phyloP scores from a whole-genome alignment of 2,888 invertebrate genomes.

The Parnassius apollo region DNA sequence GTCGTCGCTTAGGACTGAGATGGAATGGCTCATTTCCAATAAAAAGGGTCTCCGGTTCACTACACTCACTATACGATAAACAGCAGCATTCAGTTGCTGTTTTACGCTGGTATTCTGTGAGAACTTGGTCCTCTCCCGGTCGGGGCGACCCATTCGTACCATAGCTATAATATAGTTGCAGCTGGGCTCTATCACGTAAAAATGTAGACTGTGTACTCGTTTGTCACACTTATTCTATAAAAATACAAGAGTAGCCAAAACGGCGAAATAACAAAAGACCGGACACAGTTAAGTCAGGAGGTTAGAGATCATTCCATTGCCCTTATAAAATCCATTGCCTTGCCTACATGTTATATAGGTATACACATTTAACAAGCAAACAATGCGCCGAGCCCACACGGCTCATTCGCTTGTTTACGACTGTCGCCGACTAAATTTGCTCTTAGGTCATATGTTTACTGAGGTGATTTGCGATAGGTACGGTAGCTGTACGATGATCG shows the following conservation, averaged over 20 bases:
- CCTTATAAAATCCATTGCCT: conserved; percentile 50
- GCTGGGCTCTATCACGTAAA: too few relatives aligned
- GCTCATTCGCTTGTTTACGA: conserved; percentile 58
- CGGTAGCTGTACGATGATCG: conserved; percentile 31
- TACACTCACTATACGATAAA: too few relatives aligned
- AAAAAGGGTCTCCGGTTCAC: too few relatives aligned
- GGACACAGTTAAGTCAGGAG: conserved; percentile 44
- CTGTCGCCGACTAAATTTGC: conserved; percentile 55
- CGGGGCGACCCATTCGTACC: too few relatives aligned
- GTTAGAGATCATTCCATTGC: conserved; percentile 66
- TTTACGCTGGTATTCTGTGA: too few relatives aligned
- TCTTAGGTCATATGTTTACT: conserved; percentile 47
- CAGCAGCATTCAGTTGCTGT: too few relatives aligned
- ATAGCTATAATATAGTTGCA: too few relatives aligned
- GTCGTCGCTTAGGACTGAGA: too few relatives aligned
- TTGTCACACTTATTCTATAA: too few relatives aligned
- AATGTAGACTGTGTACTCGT: too few relatives aligned
- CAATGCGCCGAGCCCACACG: conserved; percentile 68
- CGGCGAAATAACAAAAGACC: conserved; percentile 53
- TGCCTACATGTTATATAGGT: conserved; percentile 38
- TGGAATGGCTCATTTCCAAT: too few relatives aligned
- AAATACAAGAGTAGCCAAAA: background rate
- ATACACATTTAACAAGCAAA: conserved; percentile 51
- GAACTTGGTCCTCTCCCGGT: too few relatives aligned
- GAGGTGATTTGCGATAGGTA: conserved; percentile 42